Percentiles rank a stretch among this genome's conserved stretches.
Evolutionary conservation across 2,888 invertebrate species (phyloP).

Genomic region (Nemoura dubitans): DNA sequence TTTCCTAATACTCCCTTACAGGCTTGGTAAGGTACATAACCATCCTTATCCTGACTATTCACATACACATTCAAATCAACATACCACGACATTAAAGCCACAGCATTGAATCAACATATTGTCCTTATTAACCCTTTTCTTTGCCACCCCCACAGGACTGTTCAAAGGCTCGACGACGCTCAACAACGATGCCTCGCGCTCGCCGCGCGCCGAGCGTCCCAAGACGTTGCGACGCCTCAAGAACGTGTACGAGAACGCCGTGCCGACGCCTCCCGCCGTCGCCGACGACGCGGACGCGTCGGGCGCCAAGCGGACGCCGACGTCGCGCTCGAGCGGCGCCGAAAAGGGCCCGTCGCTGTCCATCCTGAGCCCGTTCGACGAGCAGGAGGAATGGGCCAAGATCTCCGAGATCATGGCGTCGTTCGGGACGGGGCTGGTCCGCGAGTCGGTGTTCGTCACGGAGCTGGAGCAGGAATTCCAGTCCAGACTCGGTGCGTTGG

Average conservation of each 20-base stretch:
- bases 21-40: too few species aligned
- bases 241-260: constrained; percentile 73
- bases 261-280: constrained; percentile 49
- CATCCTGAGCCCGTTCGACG: constrained; percentile 89
- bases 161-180: constrained; percentile 81
- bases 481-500: constrained; percentile 67
- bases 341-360: constrained; percentile 64
- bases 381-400: constrained; percentile 95
- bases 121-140: too few species aligned
- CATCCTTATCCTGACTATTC: too few species aligned
- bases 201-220: constrained; percentile 74
- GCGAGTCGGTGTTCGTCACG: constrained; percentile 80
- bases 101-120: too few species aligned
- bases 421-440: constrained; percentile 84
- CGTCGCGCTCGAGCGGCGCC: constrained; percentile 51
- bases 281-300: constrained; percentile 44
- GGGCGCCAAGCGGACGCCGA: constrained; percentile 60
- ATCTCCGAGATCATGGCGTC: constrained; percentile 96
- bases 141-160: constrained; percentile 74
- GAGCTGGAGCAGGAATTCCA: constrained; percentile 84
- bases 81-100: too few species aligned
- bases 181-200: constrained; percentile 57
- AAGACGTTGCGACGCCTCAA: constrained; percentile 79
- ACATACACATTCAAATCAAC: too few species aligned
- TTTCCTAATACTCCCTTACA: too few species aligned